phyloP scores from a whole-genome alignment of 2,888 invertebrate species.

The Dicycla oo region DNA sequence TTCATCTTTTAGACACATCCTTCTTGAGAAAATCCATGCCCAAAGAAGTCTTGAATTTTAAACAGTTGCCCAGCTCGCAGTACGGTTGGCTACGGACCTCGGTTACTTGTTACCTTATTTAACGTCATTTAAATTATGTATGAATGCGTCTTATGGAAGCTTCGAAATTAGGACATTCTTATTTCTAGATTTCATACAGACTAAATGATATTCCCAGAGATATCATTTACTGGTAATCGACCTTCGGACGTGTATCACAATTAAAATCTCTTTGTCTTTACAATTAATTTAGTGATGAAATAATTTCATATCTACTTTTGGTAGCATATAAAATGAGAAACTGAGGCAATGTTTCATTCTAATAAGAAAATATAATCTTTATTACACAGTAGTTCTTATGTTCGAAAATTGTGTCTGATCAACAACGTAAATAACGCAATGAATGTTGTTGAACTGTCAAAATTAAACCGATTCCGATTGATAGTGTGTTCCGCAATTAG shows the following conservation, averaged over 20 bases:
- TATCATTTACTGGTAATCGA: constrained; percentile 33
- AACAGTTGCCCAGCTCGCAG: constrained; percentile 46
- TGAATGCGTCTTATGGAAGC: constrained; percentile 33
- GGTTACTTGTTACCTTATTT: constrained; percentile 20
- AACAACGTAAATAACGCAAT: too few relatives aligned
- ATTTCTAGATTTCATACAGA: constrained; percentile 27
- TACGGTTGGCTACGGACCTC: constrained; percentile 30
- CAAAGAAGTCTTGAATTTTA: constrained; percentile 69
- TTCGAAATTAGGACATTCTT: constrained; percentile 46
- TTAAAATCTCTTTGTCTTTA: constrained; percentile 36
- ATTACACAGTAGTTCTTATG: too few relatives aligned
- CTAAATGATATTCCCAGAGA: constrained; percentile 48
- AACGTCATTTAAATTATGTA: constrained; percentile 19
- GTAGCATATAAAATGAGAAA: background rate
- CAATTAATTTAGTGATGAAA: constrained; percentile 24
- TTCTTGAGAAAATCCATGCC: constrained; percentile 64
- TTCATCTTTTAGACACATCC: constrained; percentile 69
- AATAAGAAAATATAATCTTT: constrained; percentile 5
- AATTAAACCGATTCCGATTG: too few relatives aligned
- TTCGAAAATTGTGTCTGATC: too few relatives aligned
- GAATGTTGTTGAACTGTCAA: too few relatives aligned
- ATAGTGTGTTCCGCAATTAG: too few relatives aligned
- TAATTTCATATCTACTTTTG: constrained; percentile 12
- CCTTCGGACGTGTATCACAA: constrained; percentile 32
- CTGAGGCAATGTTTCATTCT: constrained; percentile 2